Evolutionary conservation across 2,113 vertebrate species (phyloP).

Genomic region (Theristicus caerulescens): DNA sequence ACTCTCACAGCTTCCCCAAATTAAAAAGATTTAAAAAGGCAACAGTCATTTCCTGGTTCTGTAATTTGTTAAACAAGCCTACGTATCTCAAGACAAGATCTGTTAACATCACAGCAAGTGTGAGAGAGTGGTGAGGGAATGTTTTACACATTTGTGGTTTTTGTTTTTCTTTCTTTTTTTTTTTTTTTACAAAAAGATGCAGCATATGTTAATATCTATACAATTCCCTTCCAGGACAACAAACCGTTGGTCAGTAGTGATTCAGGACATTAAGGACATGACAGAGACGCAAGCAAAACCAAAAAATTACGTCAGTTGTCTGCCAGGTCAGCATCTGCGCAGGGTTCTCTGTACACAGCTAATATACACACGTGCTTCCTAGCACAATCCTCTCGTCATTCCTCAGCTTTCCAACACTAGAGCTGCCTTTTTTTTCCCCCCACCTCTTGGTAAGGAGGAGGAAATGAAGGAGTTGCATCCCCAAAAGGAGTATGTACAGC

Average conservation of each 20-base stretch:
- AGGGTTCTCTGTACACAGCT: conserved; percentile 57
- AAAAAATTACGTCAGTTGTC: neutral
- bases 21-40: conserved; percentile 35
- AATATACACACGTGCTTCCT: conserved; percentile 11
- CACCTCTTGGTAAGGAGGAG: neutral
- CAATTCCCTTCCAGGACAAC: conserved; percentile 50
- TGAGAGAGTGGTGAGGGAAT: neutral
- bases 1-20: neutral
- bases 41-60: conserved; percentile 31
- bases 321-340: conserved; percentile 7
- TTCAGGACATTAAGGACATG: conserved; percentile 32
- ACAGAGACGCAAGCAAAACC: conserved; percentile 5
- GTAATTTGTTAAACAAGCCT: neutral
- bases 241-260: conserved; percentile 61
- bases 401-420: neutral
- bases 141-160: neutral
- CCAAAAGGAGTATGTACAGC: neutral
- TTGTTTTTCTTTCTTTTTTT: neutral
- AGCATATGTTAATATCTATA: conserved; percentile 58
- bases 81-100: neutral
- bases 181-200: conserved; percentile 31
- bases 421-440: neutral
- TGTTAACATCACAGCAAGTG: neutral
- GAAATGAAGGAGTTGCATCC: neutral
- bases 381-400: neutral